Evolutionary conservation across 2,113 vertebrate species (phyloP).

Genomic region (Urocynchramus pylzowi): DNA sequence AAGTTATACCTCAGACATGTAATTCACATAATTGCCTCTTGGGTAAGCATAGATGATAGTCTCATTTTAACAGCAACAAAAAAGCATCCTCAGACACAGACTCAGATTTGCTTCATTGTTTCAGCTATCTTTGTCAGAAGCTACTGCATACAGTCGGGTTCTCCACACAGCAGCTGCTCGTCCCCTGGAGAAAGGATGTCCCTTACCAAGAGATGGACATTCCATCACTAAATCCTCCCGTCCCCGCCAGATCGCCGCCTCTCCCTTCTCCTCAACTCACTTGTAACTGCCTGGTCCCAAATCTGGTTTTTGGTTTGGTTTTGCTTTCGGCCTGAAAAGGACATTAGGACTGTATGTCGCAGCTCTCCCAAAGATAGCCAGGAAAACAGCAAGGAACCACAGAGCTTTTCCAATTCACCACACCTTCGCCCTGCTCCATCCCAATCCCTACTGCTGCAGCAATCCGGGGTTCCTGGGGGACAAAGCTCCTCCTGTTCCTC

Average conservation of each 20-base stretch:
- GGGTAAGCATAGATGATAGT: conserved; percentile 77
- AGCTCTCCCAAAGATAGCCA: conserved; percentile 58
- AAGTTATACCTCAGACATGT: conserved; percentile 81
- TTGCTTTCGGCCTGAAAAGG: background rate
- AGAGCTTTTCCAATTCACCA: background rate
- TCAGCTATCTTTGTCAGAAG: conserved; percentile 62
- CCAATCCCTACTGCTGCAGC: background rate
- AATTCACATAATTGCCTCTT: conserved; percentile 76
- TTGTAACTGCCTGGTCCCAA: background rate
- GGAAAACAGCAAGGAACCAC: conserved; percentile 29
- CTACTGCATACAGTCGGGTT: conserved; percentile 39
- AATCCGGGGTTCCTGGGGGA: background rate
- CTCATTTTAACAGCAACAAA: conserved; percentile 67
- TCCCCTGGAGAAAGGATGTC: background rate
- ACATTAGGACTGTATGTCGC: background rate
- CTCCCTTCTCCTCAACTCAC: background rate
- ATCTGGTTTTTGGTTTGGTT: background rate
- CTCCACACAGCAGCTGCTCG: background rate
- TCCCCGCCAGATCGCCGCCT: background rate
- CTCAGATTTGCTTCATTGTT: conserved; percentile 37
- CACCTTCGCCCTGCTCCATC: background rate
- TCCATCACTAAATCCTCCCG: background rate
- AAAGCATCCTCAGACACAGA: conserved; percentile 72
- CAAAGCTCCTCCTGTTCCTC: background rate
- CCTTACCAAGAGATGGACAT: background rate